phyloP scores from a whole-genome alignment of 2,113 vertebrate genomes.

The Oreotragus oreotragus region DNA sequence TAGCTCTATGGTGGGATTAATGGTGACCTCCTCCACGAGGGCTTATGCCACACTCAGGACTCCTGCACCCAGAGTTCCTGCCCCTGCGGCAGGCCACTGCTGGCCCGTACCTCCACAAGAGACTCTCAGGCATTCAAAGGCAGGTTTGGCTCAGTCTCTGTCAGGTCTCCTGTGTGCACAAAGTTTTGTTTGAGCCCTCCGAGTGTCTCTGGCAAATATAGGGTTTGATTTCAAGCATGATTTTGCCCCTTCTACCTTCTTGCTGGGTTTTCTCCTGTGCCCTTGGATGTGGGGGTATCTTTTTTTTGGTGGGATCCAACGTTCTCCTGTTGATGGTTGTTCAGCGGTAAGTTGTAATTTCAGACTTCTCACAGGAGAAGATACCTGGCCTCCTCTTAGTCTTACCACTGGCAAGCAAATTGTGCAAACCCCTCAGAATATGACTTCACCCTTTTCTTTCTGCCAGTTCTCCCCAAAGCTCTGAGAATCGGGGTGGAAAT shows the following conservation, averaged over 20 bases:
- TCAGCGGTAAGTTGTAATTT: not conserved
- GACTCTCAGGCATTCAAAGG: not conserved
- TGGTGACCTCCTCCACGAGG: rapidly evolving
- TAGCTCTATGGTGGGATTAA: not conserved
- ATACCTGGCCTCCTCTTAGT: too few species aligned
- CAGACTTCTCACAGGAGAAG: too few species aligned
- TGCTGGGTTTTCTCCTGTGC: not conserved
- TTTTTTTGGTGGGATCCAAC: not conserved
- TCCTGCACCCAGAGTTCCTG: not conserved
- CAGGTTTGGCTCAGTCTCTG: not conserved
- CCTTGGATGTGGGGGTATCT: not conserved
- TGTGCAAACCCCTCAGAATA: too few species aligned
- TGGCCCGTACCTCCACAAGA: not conserved
- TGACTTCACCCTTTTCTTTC: too few species aligned
- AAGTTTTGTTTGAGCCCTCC: not conserved
- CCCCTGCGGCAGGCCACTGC: rapidly evolving
- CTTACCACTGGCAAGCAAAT: too few species aligned
- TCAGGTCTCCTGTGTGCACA: rapidly evolving
- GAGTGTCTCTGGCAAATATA: not conserved
- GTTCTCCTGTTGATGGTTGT: not conserved
- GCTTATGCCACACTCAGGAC: not conserved
- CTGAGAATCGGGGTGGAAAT: not conserved
- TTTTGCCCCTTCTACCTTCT: not conserved
- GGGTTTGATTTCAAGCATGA: not conserved
- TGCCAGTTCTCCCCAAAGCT: not conserved